phyloP scores from a whole-genome alignment of 2,888 invertebrate genomes.

The Synanthedon vespiformis region DNA sequence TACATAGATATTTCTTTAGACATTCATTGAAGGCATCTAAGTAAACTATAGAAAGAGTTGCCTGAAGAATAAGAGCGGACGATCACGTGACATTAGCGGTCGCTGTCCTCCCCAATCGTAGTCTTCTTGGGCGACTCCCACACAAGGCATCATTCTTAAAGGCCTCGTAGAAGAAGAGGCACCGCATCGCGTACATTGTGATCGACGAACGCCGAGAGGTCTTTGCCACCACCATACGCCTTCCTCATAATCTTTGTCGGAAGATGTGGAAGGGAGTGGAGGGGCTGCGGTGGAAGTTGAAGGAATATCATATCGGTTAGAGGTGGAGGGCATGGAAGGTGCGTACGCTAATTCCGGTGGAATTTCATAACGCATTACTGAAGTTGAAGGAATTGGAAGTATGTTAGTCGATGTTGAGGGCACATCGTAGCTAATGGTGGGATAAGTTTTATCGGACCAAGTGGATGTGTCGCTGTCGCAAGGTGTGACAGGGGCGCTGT shows the following conservation, averaged over 20 bases:
- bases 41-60: slow-evolving; percentile 41
- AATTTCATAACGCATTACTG: too few species aligned
- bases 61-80: slow-evolving; percentile 50
- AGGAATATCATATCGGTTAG: too few species aligned
- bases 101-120: slow-evolving; percentile 15
- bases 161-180: slow-evolving; percentile 47
- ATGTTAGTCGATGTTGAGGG: slow-evolving; percentile 20
- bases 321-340: too few species aligned
- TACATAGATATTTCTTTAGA: not conserved
- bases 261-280: not conserved
- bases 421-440: slow-evolving; percentile 26
- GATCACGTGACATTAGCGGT: slow-evolving; percentile 40
- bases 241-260: not conserved
- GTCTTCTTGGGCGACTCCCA: slow-evolving; percentile 24
- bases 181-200: slow-evolving; percentile 41
- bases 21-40: not conserved
- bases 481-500: slow-evolving; percentile 60
- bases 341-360: too few species aligned
- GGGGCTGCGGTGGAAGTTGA: too few species aligned
- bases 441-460: slow-evolving; percentile 41
- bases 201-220: slow-evolving; percentile 36
- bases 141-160: slow-evolving; percentile 41
- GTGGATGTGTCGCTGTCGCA: slow-evolving; percentile 52
- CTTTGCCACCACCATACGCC: slow-evolving; percentile 40
- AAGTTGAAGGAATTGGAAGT: too few species aligned